These are phyloP conservation scores for Galaxea fascicularis DNA, from an alignment of 92 coral and sea anemone genomes.

Conservation along the genomic window DNA sequence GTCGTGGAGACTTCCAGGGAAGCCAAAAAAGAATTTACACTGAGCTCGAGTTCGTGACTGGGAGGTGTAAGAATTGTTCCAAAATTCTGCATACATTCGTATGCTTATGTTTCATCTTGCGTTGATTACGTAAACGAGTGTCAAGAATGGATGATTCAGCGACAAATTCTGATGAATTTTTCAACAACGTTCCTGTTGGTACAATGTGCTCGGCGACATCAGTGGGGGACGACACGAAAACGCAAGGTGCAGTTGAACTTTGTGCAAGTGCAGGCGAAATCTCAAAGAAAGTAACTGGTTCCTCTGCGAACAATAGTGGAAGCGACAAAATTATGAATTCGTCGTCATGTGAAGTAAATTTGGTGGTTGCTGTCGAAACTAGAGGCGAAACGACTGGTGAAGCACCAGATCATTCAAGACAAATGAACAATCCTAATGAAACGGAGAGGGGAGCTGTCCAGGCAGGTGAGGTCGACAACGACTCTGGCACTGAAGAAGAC, in stretches of 20 bases:
- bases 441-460: neutral
- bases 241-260: constrained; percentile 14
- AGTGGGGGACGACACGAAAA: constrained; percentile 32
- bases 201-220: neutral
- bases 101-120: neutral
- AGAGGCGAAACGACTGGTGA: neutral
- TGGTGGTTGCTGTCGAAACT: neutral
- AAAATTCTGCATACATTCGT: neutral
- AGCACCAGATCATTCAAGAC: neutral
- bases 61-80: constrained; percentile 4
- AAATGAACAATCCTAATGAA: constrained; percentile 8
- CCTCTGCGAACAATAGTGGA: neutral
- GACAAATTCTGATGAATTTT: constrained; percentile 35
- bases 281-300: neutral
- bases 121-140: neutral
- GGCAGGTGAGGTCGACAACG: neutral
- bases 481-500: neutral
- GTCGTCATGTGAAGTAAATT: neutral
- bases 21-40: neutral
- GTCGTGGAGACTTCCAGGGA: neutral
- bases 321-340: constrained; percentile 2
- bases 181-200: neutral
- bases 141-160: constrained; percentile 26
- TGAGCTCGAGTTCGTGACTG: no score
- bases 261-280: neutral